Percentiles rank a stretch among this genome's conserved stretches.
These are phyloP conservation scores for Drosophila subquinaria DNA, from an alignment of 2,888 invertebrate genomes.

Conservation along the genomic window DNA sequence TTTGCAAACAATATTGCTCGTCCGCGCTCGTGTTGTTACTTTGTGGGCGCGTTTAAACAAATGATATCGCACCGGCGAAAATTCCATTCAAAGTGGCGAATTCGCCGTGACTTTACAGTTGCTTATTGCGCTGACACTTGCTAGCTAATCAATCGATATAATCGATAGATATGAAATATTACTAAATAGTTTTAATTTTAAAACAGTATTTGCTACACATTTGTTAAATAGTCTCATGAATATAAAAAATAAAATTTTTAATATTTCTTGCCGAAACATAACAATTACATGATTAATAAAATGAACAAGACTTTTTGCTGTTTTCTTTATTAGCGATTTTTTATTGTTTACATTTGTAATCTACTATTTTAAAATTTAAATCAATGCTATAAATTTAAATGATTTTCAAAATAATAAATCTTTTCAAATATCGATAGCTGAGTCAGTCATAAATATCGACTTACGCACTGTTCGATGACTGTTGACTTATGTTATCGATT, in stretches of 20 bases:
- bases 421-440: constrained; percentile 33
- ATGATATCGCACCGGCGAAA: constrained; percentile 29
- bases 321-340: background rate
- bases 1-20: constrained; percentile 9
- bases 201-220: background rate
- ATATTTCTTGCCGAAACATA: background rate
- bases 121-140: constrained; percentile 9
- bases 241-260: background rate
- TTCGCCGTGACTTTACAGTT: constrained; percentile 36
- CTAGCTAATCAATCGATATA: constrained; percentile 9
- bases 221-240: background rate
- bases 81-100: constrained; percentile 1
- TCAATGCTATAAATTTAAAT: no score
- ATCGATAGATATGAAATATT: background rate
- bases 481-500: constrained; percentile 33
- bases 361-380: background rate
- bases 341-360: background rate
- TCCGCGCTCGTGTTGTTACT: constrained; percentile 1
- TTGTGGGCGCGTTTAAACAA: constrained; percentile 46
- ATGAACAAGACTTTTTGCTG: background rate
- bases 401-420: background rate
- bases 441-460: constrained; percentile 5
- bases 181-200: background rate
- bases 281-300: background rate
- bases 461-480: background rate